Percentiles rank a stretch among this genome's conserved stretches.
Conservation (phyloP, 2,113 vertebrate genomes). For the Zeus faber region DNA sequence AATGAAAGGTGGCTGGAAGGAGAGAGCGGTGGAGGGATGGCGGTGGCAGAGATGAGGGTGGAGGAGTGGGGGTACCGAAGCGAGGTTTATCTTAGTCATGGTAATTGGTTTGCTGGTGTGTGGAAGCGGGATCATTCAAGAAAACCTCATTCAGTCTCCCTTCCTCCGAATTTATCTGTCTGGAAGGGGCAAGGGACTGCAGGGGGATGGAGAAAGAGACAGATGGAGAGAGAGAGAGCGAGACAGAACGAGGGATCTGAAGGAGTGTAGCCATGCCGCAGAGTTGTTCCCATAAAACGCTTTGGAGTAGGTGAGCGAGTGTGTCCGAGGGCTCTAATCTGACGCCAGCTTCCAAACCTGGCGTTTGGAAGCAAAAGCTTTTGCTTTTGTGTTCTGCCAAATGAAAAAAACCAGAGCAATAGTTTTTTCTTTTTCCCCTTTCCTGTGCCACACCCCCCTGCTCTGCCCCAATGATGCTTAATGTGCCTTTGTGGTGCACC, state of each 20-base stretch:
- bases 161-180: slow-evolving; percentile 75
- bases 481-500: slow-evolving; percentile 8
- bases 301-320: slow-evolving; percentile 47
- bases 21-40: not conserved
- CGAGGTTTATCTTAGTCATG: slow-evolving; percentile 79
- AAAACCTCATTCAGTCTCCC: slow-evolving; percentile 75
- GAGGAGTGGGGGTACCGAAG: slow-evolving; percentile 28
- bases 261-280: slow-evolving; percentile 42
- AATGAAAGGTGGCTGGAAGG: slow-evolving; percentile 11
- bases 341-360: slow-evolving; percentile 56
- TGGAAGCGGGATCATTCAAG: slow-evolving; percentile 76
- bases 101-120: slow-evolving; percentile 77
- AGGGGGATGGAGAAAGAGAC: slow-evolving; percentile 7
- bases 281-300: slow-evolving; percentile 65
- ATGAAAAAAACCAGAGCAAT: too few species aligned
- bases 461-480: slow-evolving; percentile 12
- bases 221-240: not conserved
- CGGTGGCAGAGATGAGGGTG: slow-evolving; percentile 12
- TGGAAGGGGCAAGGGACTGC: slow-evolving; percentile 55
- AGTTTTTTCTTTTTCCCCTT: slow-evolving; percentile 27
- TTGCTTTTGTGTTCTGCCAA: slow-evolving; percentile 39
- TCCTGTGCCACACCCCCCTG: slow-evolving; percentile 28
- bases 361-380: slow-evolving; percentile 55
- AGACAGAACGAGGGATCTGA: not conserved
- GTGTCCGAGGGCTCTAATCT: slow-evolving; percentile 60